These are phyloP conservation scores for Lophura nycthemera DNA, from an alignment of 2,113 vertebrate genomes.

Conservation along the genomic window DNA sequence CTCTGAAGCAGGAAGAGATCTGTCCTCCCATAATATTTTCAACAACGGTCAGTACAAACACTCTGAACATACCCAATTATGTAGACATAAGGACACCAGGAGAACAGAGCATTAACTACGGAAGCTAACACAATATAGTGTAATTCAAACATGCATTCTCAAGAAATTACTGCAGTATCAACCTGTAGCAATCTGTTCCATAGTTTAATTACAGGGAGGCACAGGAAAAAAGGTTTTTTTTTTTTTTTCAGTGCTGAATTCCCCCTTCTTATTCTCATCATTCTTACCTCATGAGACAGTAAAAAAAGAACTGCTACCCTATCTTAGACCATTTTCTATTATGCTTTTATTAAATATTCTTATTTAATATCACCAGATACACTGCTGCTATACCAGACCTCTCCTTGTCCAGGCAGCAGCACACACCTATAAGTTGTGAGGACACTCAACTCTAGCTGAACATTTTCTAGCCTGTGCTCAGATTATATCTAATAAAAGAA, in stretches of 20 bases:
- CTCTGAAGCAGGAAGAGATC: background rate
- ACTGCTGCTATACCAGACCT: background rate
- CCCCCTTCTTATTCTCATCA: background rate
- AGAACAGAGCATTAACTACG: background rate
- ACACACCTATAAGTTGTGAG: background rate
- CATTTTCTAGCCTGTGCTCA: background rate
- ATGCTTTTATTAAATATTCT: background rate
- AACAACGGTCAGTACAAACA: background rate
- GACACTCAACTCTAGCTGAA: background rate
- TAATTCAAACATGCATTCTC: background rate
- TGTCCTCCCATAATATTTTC: background rate
- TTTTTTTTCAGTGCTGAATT: background rate
- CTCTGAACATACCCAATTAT: background rate
- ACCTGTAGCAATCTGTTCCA: background rate
- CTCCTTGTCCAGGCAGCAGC: background rate
- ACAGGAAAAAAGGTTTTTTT: background rate
- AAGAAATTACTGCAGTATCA: slow-evolving; percentile 3
- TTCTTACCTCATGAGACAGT: background rate
- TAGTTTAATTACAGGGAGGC: background rate
- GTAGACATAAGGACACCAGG: background rate
- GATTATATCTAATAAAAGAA: background rate
- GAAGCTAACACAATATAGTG: slow-evolving; percentile 5
- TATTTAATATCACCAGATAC: background rate
- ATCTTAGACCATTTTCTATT: background rate
- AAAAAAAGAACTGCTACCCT: background rate